phyloP scores from a whole-genome alignment of 2,888 invertebrate genomes.

The Latheticus oryzae region DNA sequence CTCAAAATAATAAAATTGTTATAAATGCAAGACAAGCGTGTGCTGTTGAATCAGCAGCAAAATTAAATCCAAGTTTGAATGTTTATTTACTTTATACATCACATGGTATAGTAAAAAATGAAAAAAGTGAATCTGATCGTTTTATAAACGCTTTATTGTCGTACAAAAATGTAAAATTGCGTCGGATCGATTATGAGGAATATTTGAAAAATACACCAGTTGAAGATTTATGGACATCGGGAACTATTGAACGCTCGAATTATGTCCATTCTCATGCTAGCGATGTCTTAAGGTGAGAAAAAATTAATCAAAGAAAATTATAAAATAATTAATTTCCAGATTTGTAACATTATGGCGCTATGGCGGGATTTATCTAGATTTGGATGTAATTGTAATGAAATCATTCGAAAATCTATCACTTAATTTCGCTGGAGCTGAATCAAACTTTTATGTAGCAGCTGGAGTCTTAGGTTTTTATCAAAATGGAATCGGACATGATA shows the following conservation, averaged over 20 bases:
- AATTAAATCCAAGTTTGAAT: slow-evolving; percentile 69
- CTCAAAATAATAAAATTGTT: slow-evolving; percentile 57
- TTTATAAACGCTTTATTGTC: too few species aligned
- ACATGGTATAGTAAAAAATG: slow-evolving; percentile 58
- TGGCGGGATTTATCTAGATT: slow-evolving; percentile 81
- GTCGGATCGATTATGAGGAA: slow-evolving; percentile 66
- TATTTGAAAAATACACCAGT: slow-evolving; percentile 71
- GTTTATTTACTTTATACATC: slow-evolving; percentile 70
- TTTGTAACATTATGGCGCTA: slow-evolving; percentile 78
- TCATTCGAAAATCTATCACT: slow-evolving; percentile 68
- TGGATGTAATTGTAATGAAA: slow-evolving; percentile 78
- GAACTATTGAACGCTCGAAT: slow-evolving; percentile 66
- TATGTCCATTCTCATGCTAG: slow-evolving; percentile 74
- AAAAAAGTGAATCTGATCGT: slow-evolving; percentile 51
- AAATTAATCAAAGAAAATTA: slow-evolving; percentile 6
- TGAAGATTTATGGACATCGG: slow-evolving; percentile 67
- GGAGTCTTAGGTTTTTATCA: slow-evolving; percentile 75
- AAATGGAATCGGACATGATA: slow-evolving; percentile 67
- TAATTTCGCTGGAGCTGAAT: slow-evolving; percentile 75
- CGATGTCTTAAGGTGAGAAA: slow-evolving; percentile 68
- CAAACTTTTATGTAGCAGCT: slow-evolving; percentile 71
- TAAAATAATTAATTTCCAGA: slow-evolving; percentile 54
- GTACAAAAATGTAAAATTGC: slow-evolving; percentile 69
- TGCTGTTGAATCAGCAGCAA: slow-evolving; percentile 76
- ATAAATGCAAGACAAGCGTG: slow-evolving; percentile 73